A percentile compares a stretch with the other conserved stretches of the same genome.
phyloP scores from a whole-genome alignment of 2,113 vertebrate genomes.

The Gobio gobio region DNA sequence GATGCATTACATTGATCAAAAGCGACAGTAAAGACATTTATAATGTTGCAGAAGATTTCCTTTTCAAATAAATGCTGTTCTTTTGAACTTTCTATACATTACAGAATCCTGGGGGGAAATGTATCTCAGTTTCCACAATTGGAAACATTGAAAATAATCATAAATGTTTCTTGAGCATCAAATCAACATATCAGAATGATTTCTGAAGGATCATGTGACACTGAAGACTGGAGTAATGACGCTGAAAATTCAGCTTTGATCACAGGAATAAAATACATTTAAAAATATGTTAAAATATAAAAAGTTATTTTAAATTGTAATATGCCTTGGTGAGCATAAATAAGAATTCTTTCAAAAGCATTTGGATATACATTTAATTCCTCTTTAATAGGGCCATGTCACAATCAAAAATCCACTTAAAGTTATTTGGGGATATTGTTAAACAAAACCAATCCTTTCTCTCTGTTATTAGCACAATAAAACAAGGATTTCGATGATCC shows the following conservation, averaged over 20 bases:
- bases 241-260: too few relatives aligned
- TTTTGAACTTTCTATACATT: not conserved
- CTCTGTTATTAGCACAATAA: not conserved
- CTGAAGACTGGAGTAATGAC: not conserved
- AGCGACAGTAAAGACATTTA: not conserved
- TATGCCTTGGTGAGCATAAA: not conserved
- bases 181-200: not conserved
- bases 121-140: not conserved
- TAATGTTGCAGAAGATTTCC: not conserved
- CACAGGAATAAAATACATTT: too few relatives aligned
- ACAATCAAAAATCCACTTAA: not conserved
- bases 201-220: not conserved
- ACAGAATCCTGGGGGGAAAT: not conserved
- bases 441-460: not conserved
- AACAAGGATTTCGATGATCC: not conserved
- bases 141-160: not conserved
- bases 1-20: not conserved
- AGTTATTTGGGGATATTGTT: not conserved
- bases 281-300: too few relatives aligned
- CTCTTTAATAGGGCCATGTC: too few relatives aligned
- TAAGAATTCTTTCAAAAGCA: not conserved
- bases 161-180: not conserved
- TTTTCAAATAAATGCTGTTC: not conserved
- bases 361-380: too few relatives aligned
- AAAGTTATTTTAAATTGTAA: too few relatives aligned